Percentiles rank a stretch among this genome's conserved stretches.
Conservation (phyloP, 2,888 invertebrate genomes). For the Alloplasta piceator region DNA sequence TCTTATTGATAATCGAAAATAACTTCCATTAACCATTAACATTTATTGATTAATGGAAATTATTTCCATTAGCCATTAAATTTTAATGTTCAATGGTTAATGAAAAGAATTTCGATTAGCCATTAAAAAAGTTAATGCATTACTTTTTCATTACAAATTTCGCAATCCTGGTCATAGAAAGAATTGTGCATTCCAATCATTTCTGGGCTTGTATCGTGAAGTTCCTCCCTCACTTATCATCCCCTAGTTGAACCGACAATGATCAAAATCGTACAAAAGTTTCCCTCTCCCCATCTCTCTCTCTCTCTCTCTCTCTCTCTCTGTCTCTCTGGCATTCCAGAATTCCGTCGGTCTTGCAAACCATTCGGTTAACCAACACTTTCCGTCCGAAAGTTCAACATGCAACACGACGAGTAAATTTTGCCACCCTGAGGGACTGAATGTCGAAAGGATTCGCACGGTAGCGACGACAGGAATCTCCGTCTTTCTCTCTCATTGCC, state of each 20-base stretch:
- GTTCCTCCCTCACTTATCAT: neutral
- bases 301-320: slow-evolving; percentile 15
- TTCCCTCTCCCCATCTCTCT: too few relatives aligned
- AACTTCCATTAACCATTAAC: too few relatives aligned
- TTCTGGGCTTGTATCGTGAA: neutral
- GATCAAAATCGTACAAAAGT: slow-evolving; percentile 29
- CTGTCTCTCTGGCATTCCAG: neutral
- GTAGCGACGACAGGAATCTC: slow-evolving; percentile 20
- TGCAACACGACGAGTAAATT: slow-evolving; percentile 25
- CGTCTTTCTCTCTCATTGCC: slow-evolving; percentile 34
- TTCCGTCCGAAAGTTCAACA: slow-evolving; percentile 46
- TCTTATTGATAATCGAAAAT: too few relatives aligned
- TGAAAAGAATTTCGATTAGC: too few relatives aligned
- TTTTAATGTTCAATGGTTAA: too few relatives aligned
- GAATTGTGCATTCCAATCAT: neutral
- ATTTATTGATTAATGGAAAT: too few relatives aligned
- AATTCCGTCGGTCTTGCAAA: neutral
- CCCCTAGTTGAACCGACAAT: slow-evolving; percentile 2
- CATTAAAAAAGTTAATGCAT: too few relatives aligned
- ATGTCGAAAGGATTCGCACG: slow-evolving; percentile 34
- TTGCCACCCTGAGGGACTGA: slow-evolving; percentile 4
- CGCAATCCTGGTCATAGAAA: too few relatives aligned
- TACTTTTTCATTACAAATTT: too few relatives aligned
- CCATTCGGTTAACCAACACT: slow-evolving; percentile 42
- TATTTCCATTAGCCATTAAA: too few relatives aligned